Base-by-base conservation (phyloP, 2,888 invertebrate genomes). In the Philonicus albiceps region DNA sequence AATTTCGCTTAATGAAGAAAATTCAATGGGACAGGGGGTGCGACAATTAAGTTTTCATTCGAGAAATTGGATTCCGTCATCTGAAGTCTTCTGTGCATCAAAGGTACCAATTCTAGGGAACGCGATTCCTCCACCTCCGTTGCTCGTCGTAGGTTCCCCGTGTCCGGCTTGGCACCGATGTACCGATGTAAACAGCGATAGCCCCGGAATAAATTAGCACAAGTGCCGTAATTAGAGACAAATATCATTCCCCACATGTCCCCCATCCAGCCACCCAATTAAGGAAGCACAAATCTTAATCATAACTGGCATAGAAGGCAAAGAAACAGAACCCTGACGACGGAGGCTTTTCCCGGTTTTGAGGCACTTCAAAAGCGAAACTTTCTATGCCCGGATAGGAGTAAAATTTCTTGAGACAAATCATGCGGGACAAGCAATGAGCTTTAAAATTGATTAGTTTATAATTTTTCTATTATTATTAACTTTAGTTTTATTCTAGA, bases 21-120 rank as follows among this genome's bases (percentile, higher is more conserved):
- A 83, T 83, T 64, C 83, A 83, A 64, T 64, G 83, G 34, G 55
- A 64, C 83, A 55, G 83, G 83, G 83, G 83, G 27, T 83, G 83
- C 83, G 83, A 83, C 83, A 83, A 83, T 83, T 83, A 83, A 83
- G 83, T 83, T 83, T 83, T 83, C 83, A 83, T 83, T 83, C 72
- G 83, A 83, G 83, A 72, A 83, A 83, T 83, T 83, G 83, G 83
- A 83, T 83, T 83, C 83, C 72, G 64, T 83, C 72, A 64, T 83
- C 83, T 83, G 80, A 53, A 49, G 80, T 53, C 53, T 80, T 80
- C 53, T 27, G 53, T 80, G 49, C 53, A 80, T 80, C 80, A 80
- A 80, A 80, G 80, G 76, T 76, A 76, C 22, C 22, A 19, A n/a
- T 16, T 3, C n/a, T 0, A 49, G 49, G 49, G 7, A 40, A 11